Evolutionary conservation across 2,113 vertebrate genomes (phyloP), one percentile per base, ranked within the genome.

Genomic region (Plectropomus leopardus): DNA sequence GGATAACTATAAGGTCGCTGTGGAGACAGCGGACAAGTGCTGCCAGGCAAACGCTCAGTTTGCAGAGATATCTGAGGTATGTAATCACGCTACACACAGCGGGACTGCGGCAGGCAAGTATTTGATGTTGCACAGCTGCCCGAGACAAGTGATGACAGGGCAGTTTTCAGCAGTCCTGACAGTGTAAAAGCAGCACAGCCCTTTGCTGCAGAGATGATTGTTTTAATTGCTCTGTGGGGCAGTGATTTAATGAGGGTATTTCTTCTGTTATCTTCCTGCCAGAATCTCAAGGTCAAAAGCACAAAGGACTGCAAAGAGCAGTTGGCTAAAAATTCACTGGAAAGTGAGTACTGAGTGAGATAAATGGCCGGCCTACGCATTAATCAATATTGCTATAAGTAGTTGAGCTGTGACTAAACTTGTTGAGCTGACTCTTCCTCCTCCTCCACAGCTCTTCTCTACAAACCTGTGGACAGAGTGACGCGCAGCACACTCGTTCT

Each of bases 51-150:
- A 99, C 77, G 89, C 95, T 82, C 98, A 99, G 94, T 99, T 99
- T 90, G 97, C 98, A 72, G 96, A 99, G 93, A 99, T 99, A 95
- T 99, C 97, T 9, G 97, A 99, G 98, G 98, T 99, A 97, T 90
- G 92, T 78, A 65, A 84, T 84, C 81, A 72, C 28, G 32, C 78
- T 47, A 59, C 42, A 0, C 78, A 17, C 85, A 80, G 89, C 79
- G 3, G 80, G 80, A 32, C 57, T 15, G 54, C 73, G 14, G 81
- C 80, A 55, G 80, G 53, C 32, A 1, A 47, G 63, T 23, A 34
- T 85, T 88, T 92, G 89, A 91, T 92, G 86, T 65, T 65, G 68
- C 15, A 24, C 87, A 76, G 83, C 83, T 81, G 83, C 84, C 77
- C 1, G 21, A 10, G 80, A 78, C 72, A 55, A 76, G 79, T 71